Base-by-base conservation (phyloP, 2,888 invertebrate genomes). In the Antitype chi region DNA sequence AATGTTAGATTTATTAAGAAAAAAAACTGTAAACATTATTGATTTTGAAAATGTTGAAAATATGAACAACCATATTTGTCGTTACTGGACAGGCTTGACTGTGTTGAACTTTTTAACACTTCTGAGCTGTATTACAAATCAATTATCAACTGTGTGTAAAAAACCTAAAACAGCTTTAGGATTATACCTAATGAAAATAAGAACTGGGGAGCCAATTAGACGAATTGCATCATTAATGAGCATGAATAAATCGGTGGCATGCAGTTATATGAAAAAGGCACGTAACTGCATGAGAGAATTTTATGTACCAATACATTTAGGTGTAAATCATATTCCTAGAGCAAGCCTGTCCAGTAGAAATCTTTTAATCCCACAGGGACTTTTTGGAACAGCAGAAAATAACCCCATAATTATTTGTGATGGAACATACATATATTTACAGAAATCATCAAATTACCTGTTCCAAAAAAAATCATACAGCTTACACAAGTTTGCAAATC, bases 181-280 rank as follows among this genome's bases (percentile, higher is more conserved):
- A 9, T 49, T 73, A n/a, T 67, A 73, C 38, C 32, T 73, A 2
- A 73, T 73, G 47, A 73, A 73, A 73, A 74, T 74, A 60, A 60
- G 74, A 53, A 74, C 74, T 60, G 60, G 68, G 49, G 68, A 74
- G 15, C 73, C 57, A 32, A 49, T 72, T 17, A 43, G 43, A 53
- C 63, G 63, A 43, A 72, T 64, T 55, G 72, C 49, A 13, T 62
- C 62, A 52, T 38, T 72, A 43, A 43, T 63, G 25, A 1, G 55
- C 11, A 69, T 69, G 20, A 69, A 69, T 57, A 69, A 57, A 59
- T 62, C 67, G 17, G 6, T 74, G 0, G 71, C 62, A 52, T 74
- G 68, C 38, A 55, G 1, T 43, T 57, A 70, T 15, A 55, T 74
- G 11, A 69, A 70, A 63, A 63, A 75, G 53, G 25, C 20, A 43